Base-by-base conservation (phyloP, 2,797 vertebrate species). In the Anomalospiza imberbis region DNA sequence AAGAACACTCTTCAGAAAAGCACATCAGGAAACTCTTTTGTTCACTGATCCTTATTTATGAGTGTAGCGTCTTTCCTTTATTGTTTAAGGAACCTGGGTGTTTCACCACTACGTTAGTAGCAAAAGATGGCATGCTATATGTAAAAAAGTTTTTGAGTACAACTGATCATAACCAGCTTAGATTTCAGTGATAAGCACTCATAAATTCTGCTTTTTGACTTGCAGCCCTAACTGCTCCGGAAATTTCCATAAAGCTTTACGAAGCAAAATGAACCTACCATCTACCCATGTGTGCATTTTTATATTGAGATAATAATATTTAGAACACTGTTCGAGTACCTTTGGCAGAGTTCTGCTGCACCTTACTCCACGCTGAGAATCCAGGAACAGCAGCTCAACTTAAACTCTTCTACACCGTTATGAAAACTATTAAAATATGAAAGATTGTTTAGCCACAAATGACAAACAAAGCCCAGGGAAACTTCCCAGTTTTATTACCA, bases 1-100 rank as follows among this genome's bases (percentile, higher is more conserved):
- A 78, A 89, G 66, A 88, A 63, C 24, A 63, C 22, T 62, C 51
- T 61, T 72, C 66, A 82, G 63, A 79, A 86, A 90, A 82, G 29
- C 57, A 77, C 21, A 48, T 68, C 17, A 45, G 36, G 60, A 85
- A 79, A 82, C 26, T 75, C 26, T 73, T 84, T 44, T 44, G 12
- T 60, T 92, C 67, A 62, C 13, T 1, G 1, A 19, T 78, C 40
- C 24, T 94, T 72, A 77, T 90, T 91, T 92, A 92, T 57, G 42
- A 88, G n/a, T 54, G n/a, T 34, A 3, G 2, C 26, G 44, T 36
- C 8, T 72, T 34, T 61, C 73, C 61, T 83, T 88, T 75, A 44
- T 44, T 62, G 9, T 83, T 81, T 72, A 84, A 70, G 51, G 50
- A 15, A 84, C 29, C 18, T 54, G 24, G 4, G 6, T 71, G 8